These are phyloP conservation scores for Cryptomyrus ogoouensis DNA, from an alignment of 2,113 vertebrate species.

Conservation along the genomic window DNA sequence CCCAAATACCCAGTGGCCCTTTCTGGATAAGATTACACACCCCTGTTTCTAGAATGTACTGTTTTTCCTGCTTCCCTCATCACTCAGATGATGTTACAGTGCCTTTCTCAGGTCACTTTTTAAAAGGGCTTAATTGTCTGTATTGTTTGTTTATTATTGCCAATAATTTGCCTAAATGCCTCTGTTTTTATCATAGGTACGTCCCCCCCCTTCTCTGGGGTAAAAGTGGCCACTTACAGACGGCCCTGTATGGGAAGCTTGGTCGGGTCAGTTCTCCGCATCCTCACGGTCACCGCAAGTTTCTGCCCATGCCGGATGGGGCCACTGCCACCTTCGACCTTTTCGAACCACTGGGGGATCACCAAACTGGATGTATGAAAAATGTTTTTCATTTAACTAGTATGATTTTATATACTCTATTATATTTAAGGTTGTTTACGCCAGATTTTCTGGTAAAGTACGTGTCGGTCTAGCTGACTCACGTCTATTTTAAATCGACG, in stretches of 20 bases:
- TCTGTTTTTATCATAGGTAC: conserved; percentile 66
- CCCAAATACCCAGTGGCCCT: no score
- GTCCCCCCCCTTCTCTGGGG: conserved; percentile 94
- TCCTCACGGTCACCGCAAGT: conserved; percentile 83
- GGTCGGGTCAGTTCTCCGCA: conserved; percentile 88
- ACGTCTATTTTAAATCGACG: background rate
- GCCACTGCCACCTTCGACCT: conserved; percentile 97
- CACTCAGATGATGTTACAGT: background rate
- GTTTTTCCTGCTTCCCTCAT: background rate
- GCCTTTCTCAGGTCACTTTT: background rate
- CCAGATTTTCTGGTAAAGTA: background rate
- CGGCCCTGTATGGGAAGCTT: conserved; percentile 92
- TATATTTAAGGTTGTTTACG: background rate
- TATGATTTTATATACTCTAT: background rate
- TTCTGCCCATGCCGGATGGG: conserved; percentile 89
- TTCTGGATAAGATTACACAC: no score
- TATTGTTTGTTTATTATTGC: background rate
- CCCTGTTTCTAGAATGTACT: background rate
- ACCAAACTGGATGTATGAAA: conserved; percentile 82
- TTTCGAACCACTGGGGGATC: conserved; percentile 82
- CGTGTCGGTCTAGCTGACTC: background rate
- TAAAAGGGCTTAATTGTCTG: background rate
- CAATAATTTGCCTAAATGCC: background rate
- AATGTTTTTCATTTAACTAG: background rate
- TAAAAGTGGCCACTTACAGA: conserved; percentile 95